phyloP scores from a whole-genome alignment of 2,113 vertebrate species.

The Okapia johnstoni region DNA sequence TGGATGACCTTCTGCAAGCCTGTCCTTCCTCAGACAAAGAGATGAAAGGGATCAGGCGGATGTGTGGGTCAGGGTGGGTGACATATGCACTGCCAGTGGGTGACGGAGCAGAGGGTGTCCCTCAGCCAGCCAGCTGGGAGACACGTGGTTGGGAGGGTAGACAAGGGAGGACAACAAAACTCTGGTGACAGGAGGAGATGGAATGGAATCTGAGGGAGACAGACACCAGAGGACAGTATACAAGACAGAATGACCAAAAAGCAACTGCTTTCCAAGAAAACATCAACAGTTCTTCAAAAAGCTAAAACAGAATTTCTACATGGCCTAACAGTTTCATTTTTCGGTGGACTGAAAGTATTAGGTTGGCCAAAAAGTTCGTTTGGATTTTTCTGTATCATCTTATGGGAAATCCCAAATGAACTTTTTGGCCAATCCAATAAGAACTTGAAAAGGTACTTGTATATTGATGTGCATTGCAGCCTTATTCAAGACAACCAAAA shows the following conservation, averaged over 20 bases:
- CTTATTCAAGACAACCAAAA: background rate
- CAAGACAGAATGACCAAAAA: background rate
- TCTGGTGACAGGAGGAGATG: background rate
- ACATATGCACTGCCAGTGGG: background rate
- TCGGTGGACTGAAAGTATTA: background rate
- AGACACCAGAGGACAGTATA: background rate
- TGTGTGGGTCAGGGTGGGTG: background rate
- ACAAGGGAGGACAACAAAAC: background rate
- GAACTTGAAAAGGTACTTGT: background rate
- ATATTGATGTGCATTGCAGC: background rate
- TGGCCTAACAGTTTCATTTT: background rate
- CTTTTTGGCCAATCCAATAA: background rate
- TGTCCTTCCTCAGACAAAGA: background rate
- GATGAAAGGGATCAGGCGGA: background rate
- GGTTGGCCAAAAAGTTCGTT: background rate
- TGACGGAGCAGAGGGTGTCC: background rate
- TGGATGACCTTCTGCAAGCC: background rate
- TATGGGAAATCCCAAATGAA: background rate
- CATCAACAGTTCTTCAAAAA: background rate
- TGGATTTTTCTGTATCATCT: background rate
- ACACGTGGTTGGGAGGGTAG: background rate
- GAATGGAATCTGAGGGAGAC: background rate
- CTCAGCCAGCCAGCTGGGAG: background rate
- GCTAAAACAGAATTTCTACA: background rate
- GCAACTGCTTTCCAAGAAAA: background rate